Evolutionary conservation across 2,888 invertebrate species (phyloP).

Genomic region (Tortricodes alternella): DNA sequence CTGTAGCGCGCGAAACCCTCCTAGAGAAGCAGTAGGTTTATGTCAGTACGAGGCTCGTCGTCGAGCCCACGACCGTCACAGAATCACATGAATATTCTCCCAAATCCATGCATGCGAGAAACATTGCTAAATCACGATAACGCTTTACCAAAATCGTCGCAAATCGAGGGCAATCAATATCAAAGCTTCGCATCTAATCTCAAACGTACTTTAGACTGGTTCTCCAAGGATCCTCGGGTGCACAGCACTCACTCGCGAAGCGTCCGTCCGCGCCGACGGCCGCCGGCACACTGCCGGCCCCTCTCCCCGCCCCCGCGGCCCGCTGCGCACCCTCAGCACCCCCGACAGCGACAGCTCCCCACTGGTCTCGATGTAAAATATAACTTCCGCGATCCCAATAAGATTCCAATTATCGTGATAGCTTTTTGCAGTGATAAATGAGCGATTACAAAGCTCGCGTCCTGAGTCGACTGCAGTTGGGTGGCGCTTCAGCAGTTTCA

Average conservation of each 20-base stretch:
- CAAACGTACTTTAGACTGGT: neutral
- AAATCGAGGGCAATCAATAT: too few relatives aligned
- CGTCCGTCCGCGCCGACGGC: neutral
- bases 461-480: constrained; percentile 3
- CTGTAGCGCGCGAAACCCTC: too few relatives aligned
- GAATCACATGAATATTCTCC: too few relatives aligned
- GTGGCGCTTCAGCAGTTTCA: neutral
- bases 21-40: too few relatives aligned
- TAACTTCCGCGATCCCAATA: neutral
- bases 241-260: neutral
- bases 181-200: too few relatives aligned
- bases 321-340: neutral
- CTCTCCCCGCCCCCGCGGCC: neutral
- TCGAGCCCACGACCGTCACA: too few relatives aligned
- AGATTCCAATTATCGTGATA: neutral
- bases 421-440: constrained; percentile 12
- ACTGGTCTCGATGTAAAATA: neutral
- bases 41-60: too few relatives aligned
- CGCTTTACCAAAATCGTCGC: too few relatives aligned
- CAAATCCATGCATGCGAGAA: too few relatives aligned
- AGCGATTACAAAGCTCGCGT: constrained; percentile 19
- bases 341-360: neutral
- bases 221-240: neutral
- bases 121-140: too few relatives aligned
- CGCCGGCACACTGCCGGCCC: constrained; percentile 12